These are phyloP conservation scores for Tor tambroides DNA, from an alignment of 2,113 vertebrate species.

Conservation along the genomic window DNA sequence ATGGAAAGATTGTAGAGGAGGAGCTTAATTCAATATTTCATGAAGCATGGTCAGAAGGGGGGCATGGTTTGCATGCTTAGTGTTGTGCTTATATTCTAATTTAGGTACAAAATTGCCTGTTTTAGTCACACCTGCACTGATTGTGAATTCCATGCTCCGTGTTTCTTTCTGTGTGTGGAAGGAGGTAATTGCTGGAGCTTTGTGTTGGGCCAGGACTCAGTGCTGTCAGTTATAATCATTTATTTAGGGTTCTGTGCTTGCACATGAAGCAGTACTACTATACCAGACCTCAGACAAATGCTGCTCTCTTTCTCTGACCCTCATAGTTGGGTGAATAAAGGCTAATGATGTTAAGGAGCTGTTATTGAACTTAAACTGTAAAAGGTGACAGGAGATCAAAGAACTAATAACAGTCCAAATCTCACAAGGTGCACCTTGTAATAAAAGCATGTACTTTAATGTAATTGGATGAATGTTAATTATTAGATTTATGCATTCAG, in stretches of 20 bases:
- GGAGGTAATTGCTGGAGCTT: slow-evolving; percentile 15
- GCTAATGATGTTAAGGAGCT: slow-evolving; percentile 30
- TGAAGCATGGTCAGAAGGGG: slow-evolving; percentile 10
- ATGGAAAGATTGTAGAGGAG: background rate
- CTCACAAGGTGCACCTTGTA: background rate
- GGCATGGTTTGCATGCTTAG: background rate
- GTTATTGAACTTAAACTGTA: slow-evolving; percentile 1
- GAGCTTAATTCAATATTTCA: slow-evolving; percentile 43
- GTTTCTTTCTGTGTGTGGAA: background rate
- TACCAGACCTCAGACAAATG: background rate
- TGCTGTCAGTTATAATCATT: slow-evolving; percentile 30
- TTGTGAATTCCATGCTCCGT: background rate
- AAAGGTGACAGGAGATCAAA: slow-evolving; percentile 45
- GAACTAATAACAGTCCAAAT: slow-evolving; percentile 34
- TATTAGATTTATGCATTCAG: slow-evolving; percentile 1
- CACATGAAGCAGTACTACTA: background rate
- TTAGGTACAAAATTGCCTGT: background rate
- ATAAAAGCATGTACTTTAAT: slow-evolving; percentile 17
- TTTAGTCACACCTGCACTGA: background rate
- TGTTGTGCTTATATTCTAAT: background rate
- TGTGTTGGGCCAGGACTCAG: background rate
- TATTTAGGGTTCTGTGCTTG: background rate
- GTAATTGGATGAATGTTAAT: slow-evolving; percentile 12
- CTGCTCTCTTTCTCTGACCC: background rate
- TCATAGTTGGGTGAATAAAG: slow-evolving; percentile 33